A percentile compares a stretch with the other conserved stretches of the same genome.
Evolutionary conservation across 2,113 vertebrate species (phyloP).

Genomic region (Platanista minor): DNA sequence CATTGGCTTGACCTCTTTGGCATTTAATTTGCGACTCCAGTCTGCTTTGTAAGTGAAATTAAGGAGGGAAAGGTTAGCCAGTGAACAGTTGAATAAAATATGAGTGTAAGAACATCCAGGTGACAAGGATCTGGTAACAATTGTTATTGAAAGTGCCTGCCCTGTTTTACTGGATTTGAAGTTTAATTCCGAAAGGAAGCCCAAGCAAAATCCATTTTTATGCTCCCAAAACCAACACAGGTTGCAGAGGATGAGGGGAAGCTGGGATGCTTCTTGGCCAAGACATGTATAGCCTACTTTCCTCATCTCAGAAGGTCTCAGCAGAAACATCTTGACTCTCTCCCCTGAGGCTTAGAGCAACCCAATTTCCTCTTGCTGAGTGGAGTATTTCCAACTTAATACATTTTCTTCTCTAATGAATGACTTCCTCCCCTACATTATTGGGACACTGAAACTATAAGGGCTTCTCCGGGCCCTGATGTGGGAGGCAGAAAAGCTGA

Average conservation of each 20-base stretch:
- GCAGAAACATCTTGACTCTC: fast-evolving
- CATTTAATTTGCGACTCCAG: not conserved
- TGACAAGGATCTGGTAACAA: slow-evolving; percentile 41
- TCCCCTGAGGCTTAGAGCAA: not conserved
- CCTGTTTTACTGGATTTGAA: slow-evolving; percentile 11
- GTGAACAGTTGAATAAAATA: slow-evolving; percentile 61
- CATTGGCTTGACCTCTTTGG: not conserved
- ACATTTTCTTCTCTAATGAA: slow-evolving; percentile 5
- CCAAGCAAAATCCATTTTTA: not conserved
- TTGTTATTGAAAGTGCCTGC: not conserved
- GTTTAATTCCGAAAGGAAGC: slow-evolving; percentile 22
- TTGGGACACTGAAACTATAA: not conserved
- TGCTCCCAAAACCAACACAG: not conserved
- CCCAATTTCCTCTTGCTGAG: not conserved
- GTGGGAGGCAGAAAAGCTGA: not conserved
- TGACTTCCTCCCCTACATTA: slow-evolving; percentile 11
- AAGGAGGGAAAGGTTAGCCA: slow-evolving; percentile 15
- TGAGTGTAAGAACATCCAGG: slow-evolving; percentile 67
- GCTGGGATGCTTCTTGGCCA: not conserved
- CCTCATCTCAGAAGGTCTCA: not conserved
- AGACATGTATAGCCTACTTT: not conserved
- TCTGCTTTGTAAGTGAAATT: slow-evolving; percentile 14
- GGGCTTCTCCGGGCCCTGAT: not conserved
- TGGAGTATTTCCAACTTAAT: not conserved
- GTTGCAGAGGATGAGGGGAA: not conserved